A percentile compares a stretch with the other conserved stretches of the same genome.
Evolutionary conservation across 2,797 vertebrate genomes (phyloP).

Genomic region (Clangula hyemalis): DNA sequence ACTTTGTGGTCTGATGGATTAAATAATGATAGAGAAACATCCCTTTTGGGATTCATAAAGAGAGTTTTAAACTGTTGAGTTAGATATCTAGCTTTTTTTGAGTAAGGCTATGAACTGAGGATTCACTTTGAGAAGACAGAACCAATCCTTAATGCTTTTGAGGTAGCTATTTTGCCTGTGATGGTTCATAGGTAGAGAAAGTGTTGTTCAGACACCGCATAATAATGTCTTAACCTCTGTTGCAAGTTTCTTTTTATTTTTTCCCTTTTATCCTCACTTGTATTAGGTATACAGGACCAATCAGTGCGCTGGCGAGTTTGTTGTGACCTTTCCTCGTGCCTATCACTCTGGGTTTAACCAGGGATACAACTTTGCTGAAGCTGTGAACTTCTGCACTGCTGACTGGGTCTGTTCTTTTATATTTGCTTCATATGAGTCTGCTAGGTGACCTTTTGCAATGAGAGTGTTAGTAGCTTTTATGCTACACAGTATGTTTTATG

Average conservation of each 20-base stretch:
- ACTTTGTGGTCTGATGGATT: background rate
- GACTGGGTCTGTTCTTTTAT: constrained; percentile 90
- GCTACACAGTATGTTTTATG: background rate
- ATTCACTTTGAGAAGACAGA: background rate
- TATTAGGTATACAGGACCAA: constrained; percentile 96
- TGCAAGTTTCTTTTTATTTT: background rate
- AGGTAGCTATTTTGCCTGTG: background rate
- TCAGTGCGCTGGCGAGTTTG: constrained; percentile 98
- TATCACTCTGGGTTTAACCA: constrained; percentile 99
- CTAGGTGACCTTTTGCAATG: constrained; percentile 30
- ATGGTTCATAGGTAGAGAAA: background rate
- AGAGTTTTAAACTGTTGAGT: background rate
- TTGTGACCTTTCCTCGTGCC: constrained; percentile 97
- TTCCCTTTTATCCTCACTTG: background rate
- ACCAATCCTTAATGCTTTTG: background rate
- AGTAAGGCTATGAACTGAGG: background rate
- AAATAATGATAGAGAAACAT: background rate
- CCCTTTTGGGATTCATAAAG: constrained; percentile 14
- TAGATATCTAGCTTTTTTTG: background rate
- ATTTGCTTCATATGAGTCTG: constrained; percentile 37
- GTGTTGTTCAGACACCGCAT: background rate
- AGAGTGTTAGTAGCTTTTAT: background rate
- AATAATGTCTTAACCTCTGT: background rate
- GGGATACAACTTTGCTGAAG: constrained; percentile 99
- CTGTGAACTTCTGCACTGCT: constrained; percentile 99